A percentile compares a stretch with the other conserved stretches of the same genome.
Conservation (phyloP, 2,888 invertebrate genomes). For the Melieria omissa region DNA sequence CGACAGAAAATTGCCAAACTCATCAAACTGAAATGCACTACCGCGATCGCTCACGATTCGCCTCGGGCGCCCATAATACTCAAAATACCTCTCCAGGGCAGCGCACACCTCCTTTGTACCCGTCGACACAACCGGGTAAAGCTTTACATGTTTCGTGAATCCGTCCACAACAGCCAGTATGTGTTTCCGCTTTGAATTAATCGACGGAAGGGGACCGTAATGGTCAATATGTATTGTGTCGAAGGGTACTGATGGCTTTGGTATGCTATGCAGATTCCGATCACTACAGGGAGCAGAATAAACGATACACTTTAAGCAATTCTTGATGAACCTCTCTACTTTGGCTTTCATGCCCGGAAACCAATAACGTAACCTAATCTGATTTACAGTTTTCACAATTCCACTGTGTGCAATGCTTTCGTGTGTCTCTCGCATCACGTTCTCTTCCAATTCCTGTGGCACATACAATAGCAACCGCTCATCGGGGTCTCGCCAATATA, state of each 20-base stretch:
- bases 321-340: conserved; percentile 20
- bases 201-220: conserved; percentile 19
- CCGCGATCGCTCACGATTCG: conserved; percentile 15
- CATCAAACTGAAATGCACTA: conserved; percentile 33
- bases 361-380: conserved; percentile 27
- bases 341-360: conserved; percentile 16
- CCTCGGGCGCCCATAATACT: neutral
- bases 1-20: conserved; percentile 27
- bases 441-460: conserved; percentile 29
- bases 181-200: conserved; percentile 1
- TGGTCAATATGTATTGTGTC: conserved; percentile 20
- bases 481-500: neutral
- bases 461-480: conserved; percentile 12
- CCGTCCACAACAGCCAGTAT: conserved; percentile 19
- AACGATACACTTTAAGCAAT: conserved; percentile 27
- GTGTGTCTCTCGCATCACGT: conserved; percentile 15
- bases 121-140: conserved; percentile 18
- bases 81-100: neutral
- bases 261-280: no score
- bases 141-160: conserved; percentile 18
- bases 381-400: conserved; percentile 5
- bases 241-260: neutral
- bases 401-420: neutral
- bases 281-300: neutral
- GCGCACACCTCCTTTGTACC: conserved; percentile 5